These are phyloP conservation scores for Pluvialis apricaria DNA, from an alignment of 2,113 vertebrate species.

Conservation along the genomic window DNA sequence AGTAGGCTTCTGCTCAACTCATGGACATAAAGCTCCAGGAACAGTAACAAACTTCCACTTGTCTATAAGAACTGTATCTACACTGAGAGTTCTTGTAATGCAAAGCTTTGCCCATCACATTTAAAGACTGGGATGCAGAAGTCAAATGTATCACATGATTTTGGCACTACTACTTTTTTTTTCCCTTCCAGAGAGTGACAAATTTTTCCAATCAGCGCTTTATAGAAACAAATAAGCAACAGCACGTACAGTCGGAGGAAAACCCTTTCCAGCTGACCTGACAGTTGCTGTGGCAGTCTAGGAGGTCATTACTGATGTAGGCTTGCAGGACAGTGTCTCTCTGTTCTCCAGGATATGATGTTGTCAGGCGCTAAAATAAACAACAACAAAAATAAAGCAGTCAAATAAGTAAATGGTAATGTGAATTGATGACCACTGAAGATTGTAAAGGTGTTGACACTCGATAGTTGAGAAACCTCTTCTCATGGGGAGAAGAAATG, in stretches of 20 bases:
- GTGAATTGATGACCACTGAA: not conserved
- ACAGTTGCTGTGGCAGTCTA: slow-evolving; percentile 76
- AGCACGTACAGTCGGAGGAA: not conserved
- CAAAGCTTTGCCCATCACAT: not conserved
- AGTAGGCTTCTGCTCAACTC: not conserved
- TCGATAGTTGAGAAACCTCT: not conserved
- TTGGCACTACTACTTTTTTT: not conserved
- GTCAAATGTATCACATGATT: not conserved
- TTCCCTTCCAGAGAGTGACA: not conserved
- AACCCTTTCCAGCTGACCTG: slow-evolving; percentile 66
- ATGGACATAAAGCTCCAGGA: not conserved
- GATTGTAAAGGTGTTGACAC: not conserved
- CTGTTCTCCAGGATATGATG: slow-evolving; percentile 91
- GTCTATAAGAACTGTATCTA: not conserved
- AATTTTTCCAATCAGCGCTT: not conserved
- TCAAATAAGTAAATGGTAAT: not conserved
- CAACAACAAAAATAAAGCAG: not conserved
- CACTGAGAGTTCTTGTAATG: not conserved
- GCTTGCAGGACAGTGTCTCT: slow-evolving; percentile 91
- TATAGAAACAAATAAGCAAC: not conserved
- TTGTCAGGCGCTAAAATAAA: slow-evolving; percentile 86
- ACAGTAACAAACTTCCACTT: not conserved
- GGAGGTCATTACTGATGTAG: slow-evolving; percentile 90
- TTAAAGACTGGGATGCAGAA: not conserved
- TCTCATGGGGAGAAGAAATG: not conserved